Conservation (phyloP, 2,888 invertebrate species). For the Anagyrus pseudococci region DNA sequence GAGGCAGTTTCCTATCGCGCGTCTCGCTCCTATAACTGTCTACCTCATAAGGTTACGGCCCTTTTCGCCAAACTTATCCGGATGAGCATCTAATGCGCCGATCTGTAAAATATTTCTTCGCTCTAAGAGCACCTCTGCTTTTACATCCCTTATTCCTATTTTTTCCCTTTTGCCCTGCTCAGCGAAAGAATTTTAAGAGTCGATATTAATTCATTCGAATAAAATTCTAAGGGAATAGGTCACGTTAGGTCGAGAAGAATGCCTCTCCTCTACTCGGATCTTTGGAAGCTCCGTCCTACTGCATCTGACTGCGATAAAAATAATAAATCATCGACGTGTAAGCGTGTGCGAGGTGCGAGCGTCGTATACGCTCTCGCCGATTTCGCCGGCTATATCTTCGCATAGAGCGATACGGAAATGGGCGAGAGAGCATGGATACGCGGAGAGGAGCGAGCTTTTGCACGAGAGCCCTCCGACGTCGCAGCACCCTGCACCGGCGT, state of each 20-base stretch:
- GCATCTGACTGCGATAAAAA: slow-evolving; percentile 50
- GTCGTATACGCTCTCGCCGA: slow-evolving; percentile 48
- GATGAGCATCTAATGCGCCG: background rate
- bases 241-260: too few species aligned
- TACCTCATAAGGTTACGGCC: background rate
- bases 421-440: slow-evolving; percentile 44
- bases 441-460: too few species aligned
- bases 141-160: too few species aligned
- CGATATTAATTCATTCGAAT: too few species aligned
- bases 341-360: too few species aligned
- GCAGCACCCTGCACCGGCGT: slow-evolving; percentile 20
- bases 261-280: slow-evolving; percentile 15
- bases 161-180: too few species aligned
- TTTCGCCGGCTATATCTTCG: slow-evolving; percentile 49
- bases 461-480: background rate
- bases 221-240: too few species aligned
- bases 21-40: background rate
- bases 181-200: too few species aligned
- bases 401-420: slow-evolving; percentile 55
- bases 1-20: slow-evolving; percentile 18
- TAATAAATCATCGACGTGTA: slow-evolving; percentile 60
- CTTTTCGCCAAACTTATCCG: background rate
- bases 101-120: background rate
- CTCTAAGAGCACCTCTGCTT: too few species aligned
- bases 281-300: slow-evolving; percentile 11